Percentiles rank a stretch among this genome's conserved stretches.
Evolutionary conservation across 2,888 invertebrate species (phyloP).

Genomic region (Dichetophora obliterata): DNA sequence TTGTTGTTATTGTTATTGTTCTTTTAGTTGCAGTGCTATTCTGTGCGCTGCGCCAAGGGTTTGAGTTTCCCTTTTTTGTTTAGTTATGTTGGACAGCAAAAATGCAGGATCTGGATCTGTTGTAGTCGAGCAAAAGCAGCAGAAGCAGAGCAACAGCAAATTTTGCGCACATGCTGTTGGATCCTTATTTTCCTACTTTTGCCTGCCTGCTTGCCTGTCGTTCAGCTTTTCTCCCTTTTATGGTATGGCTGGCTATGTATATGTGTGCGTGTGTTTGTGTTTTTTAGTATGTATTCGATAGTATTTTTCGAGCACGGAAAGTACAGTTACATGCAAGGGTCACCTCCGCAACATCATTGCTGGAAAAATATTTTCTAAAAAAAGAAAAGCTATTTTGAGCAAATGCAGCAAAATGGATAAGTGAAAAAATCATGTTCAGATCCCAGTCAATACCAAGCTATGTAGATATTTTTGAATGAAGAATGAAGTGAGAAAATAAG

Average conservation of each 20-base stretch:
- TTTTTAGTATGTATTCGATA: neutral
- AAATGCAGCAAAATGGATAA: neutral
- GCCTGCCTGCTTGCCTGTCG: constrained; percentile 25
- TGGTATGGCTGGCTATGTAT: neutral
- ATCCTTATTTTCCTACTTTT: constrained; percentile 43
- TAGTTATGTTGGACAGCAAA: neutral
- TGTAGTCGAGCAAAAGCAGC: neutral
- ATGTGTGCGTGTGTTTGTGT: constrained; percentile 1
- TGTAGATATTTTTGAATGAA: neutral
- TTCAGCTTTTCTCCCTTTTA: constrained; percentile 13
- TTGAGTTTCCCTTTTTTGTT: neutral
- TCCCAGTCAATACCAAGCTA: neutral
- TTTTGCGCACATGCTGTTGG: constrained; percentile 28
- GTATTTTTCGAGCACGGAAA: neutral
- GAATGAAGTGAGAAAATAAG: neutral
- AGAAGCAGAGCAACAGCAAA: constrained; percentile 3
- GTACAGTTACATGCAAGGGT: constrained; percentile 16
- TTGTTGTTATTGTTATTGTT: too few species aligned
- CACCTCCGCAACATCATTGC: neutral
- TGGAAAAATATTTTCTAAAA: neutral
- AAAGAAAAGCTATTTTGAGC: neutral
- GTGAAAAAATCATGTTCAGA: neutral
- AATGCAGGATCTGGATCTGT: constrained; percentile 5
- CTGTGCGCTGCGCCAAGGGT: neutral
- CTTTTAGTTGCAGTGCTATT: constrained; percentile 16